phyloP scores from a whole-genome alignment of 2,113 vertebrate genomes.

The Mus spicilegus region DNA sequence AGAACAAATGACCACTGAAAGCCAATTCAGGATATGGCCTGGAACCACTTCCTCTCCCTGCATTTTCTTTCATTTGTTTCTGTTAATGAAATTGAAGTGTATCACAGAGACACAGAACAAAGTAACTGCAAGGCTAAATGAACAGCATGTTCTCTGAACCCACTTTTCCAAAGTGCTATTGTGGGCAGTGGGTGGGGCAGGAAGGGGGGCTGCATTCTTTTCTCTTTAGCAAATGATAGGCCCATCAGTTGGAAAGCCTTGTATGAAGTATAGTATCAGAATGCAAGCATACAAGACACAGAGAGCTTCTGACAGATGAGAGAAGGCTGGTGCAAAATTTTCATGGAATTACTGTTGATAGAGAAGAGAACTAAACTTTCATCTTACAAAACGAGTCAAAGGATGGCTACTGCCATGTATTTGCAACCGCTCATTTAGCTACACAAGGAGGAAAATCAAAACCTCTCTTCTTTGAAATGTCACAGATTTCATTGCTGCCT shows the following conservation, averaged over 20 bases:
- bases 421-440: conserved; percentile 22
- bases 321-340: conserved; percentile 33
- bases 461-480: background rate
- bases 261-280: conserved; percentile 52
- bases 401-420: background rate
- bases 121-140: conserved; percentile 78
- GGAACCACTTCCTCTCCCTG: conserved; percentile 66
- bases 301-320: conserved; percentile 57
- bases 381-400: conserved; percentile 51
- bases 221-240: conserved; percentile 72
- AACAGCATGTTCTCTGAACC: conserved; percentile 79
- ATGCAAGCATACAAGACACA: conserved; percentile 51
- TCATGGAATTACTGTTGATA: conserved; percentile 65
- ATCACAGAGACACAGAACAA: conserved; percentile 79
- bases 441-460: conserved; percentile 43
- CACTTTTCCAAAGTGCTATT: conserved; percentile 74
- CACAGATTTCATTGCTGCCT: background rate
- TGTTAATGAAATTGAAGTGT: conserved; percentile 79
- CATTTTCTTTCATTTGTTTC: conserved; percentile 72
- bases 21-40: conserved; percentile 77
- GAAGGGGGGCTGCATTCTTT: conserved; percentile 28
- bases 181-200: background rate
- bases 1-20: conserved; percentile 78
- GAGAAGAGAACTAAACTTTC: conserved; percentile 58
- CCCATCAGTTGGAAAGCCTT: conserved; percentile 64